Evolutionary conservation across 2,113 vertebrate species (phyloP), one percentile per base, ranked within the genome.

Genomic region (Elephantulus edwardii): DNA sequence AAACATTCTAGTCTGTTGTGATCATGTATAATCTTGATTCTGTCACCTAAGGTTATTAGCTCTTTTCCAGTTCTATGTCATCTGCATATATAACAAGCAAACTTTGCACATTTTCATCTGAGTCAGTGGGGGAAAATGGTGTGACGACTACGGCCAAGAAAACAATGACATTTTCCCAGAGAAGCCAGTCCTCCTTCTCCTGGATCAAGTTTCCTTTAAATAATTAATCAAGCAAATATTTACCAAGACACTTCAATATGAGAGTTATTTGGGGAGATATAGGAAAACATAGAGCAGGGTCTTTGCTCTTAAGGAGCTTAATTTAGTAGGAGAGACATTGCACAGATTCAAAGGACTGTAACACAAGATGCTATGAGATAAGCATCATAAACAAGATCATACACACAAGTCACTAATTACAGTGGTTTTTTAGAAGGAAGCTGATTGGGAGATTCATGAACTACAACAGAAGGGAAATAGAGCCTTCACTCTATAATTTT

Each of bases 21-120:
- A 82, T 93, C 42, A 87, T 88, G 11, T 78, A 35, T 20, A 89
- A 74, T 72, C 74, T 83, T 77, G 54, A 92, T 70, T 72, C 46
- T 92, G 81, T 86, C 77, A 86, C 83, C 88, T 78, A 44, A 77
- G 81, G 42, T 50, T 81, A 92, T 33, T 56, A 77, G 66, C 48
- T 91, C 62, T 84, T 85, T 91, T 56, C 44, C 62, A 87, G 44
- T 13, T 86, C n/a, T 84, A 62, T 68, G 62, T 81, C 56, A 82
- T 60, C 33, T 84, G 50, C 44, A 93, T 44, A 82, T 40, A 79
- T 78, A 52, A 85, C 44, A 96, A 90, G 16, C n/a, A 88, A 88
- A 72, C 33, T 92, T 80, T 92, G 77, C 72, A 52, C 24, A 86
- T 77, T n/a, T 90, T 82, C 62, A 93, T 85, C 26, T 35, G 91